Conservation (phyloP, 2,797 vertebrate genomes). For the Periparus ater region DNA sequence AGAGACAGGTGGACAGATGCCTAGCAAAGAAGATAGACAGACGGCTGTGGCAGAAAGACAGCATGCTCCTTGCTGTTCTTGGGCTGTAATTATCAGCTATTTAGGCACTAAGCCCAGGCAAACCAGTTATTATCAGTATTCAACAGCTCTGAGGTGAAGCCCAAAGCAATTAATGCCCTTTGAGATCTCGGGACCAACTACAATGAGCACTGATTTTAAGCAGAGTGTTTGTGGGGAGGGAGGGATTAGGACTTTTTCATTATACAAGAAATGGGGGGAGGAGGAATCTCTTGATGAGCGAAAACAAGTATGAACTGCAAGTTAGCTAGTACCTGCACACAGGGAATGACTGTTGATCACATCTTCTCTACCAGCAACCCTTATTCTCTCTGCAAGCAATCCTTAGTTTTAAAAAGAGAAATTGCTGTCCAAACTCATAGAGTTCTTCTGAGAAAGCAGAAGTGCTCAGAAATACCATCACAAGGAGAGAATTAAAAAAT, state of each 20-base stretch:
- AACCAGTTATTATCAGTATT: conserved; percentile 64
- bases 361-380: background rate
- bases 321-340: background rate
- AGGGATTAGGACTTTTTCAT: background rate
- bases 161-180: conserved; percentile 33
- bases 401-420: background rate
- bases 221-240: background rate
- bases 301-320: background rate
- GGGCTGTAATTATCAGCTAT: conserved; percentile 64
- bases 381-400: background rate
- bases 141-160: conserved; percentile 49
- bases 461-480: background rate
- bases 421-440: background rate
- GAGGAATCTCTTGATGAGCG: background rate
- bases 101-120: conserved; percentile 42
- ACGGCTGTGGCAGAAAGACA: conserved; percentile 43
- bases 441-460: background rate
- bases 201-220: conserved; percentile 14
- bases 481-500: background rate
- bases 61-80: conserved; percentile 45
- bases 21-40: conserved; percentile 48
- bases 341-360: background rate
- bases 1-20: conserved; percentile 54
- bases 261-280: background rate
- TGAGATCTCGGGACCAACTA: background rate